Evolutionary conservation across 2,888 invertebrate species (phyloP), one percentile per base, ranked within the genome.

Genomic region (Falcaria lacertinaria): DNA sequence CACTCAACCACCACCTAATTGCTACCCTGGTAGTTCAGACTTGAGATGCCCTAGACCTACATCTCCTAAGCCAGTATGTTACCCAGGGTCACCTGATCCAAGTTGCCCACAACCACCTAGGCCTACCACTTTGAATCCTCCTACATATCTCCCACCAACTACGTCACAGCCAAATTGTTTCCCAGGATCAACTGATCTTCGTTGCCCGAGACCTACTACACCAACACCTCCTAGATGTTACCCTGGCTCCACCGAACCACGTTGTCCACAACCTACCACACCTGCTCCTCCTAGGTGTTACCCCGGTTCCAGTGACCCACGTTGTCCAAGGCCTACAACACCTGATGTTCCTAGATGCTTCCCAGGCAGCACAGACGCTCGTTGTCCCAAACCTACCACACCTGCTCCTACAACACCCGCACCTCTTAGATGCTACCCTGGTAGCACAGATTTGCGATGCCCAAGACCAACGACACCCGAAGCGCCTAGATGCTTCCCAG

Each of bases 21-120:
- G 75, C 40, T 73, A 62, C 44, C 74, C 74, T 2, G 76, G 68
- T 0, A 63, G 59, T n/a, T 60, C 39, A 2, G 71, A 76, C 43
- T 64, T 67, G 1, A 43, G 67, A 33, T 71, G 69, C 38, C 65
- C 62, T 0, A 41, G 41, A 42, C 57, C 64, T 2, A 62, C 65
- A 8, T 50, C 56, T 13, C 52, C 54, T 7, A 38, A 48, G 22
- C 50, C 49, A 33, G 52, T 52, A 11, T 68, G 74, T 25, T 65
- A 58, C 41, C 80, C 81, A 17, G 79, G 79, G 33, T 72, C 71
- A 1, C 61, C 61, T 5, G 79, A 84, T 53, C 75, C 76, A 0
- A 61, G 64, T 14, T 84, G 83, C 46, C 62, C 60, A 2, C 56
- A 60, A 43, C 52, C 57, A 15, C 36, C 52, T 2, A 44, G 45